phyloP scores from a whole-genome alignment of 2,113 vertebrate genomes.

The Raja brachyura region DNA sequence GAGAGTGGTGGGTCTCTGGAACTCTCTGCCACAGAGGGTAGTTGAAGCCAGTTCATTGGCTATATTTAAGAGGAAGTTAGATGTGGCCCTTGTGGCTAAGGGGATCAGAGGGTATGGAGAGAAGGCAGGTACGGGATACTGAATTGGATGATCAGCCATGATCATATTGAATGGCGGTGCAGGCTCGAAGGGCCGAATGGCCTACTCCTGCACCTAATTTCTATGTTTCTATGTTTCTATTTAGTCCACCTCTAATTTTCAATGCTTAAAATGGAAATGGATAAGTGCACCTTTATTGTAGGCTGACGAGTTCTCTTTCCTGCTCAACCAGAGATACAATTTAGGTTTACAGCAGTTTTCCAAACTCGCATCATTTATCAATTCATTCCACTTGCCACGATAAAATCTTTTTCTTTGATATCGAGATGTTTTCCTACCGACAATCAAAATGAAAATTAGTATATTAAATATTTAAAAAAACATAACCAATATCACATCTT shows the following conservation, averaged over 20 bases:
- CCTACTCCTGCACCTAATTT: too few relatives aligned
- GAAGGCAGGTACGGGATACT: too few relatives aligned
- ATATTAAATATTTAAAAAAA: neutral
- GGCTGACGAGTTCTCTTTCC: constrained; percentile 57
- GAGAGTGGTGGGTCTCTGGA: too few relatives aligned
- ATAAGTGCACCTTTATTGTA: constrained; percentile 60
- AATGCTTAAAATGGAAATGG: neutral
- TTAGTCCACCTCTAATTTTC: neutral
- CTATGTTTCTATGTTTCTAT: too few relatives aligned
- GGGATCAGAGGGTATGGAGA: too few relatives aligned
- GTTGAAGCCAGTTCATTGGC: too few relatives aligned
- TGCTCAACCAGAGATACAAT: constrained; percentile 64
- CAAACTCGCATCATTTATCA: constrained; percentile 45
- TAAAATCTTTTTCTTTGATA: constrained; percentile 48
- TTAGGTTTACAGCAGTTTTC: constrained; percentile 54
- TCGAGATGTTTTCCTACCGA: constrained; percentile 59
- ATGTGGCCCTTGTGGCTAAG: too few relatives aligned
- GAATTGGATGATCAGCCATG: too few relatives aligned
- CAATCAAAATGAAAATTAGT: neutral
- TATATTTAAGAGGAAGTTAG: too few relatives aligned
- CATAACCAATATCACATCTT: neutral
- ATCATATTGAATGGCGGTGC: too few relatives aligned
- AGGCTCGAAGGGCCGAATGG: too few relatives aligned
- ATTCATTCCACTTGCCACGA: constrained; percentile 54
- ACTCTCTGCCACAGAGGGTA: too few relatives aligned